Conservation (phyloP, 2,888 invertebrate species). For the Lottia gigantea region DNA sequence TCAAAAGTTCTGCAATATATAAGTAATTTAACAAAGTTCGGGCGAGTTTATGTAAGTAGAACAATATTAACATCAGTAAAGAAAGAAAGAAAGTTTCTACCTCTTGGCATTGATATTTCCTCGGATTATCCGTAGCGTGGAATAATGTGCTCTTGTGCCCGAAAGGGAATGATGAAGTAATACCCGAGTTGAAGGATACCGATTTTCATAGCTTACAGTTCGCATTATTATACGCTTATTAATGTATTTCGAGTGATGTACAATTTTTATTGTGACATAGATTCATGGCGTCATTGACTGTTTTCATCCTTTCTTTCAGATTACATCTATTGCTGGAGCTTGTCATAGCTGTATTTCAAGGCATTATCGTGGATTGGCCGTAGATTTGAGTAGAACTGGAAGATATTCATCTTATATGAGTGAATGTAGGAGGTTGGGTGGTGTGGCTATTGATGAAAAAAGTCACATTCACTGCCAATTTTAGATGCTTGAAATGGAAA, state of each 20-base stretch:
- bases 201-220: too few species aligned
- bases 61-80: neutral
- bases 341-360: neutral
- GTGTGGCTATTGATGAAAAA: neutral
- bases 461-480: neutral
- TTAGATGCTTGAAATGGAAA: too few species aligned
- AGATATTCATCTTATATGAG: neutral
- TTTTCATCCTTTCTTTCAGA: neutral
- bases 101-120: too few species aligned
- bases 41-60: neutral
- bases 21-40: neutral
- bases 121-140: too few species aligned
- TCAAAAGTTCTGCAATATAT: neutral
- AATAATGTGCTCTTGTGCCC: too few species aligned
- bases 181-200: too few species aligned
- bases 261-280: too few species aligned
- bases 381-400: neutral
- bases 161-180: too few species aligned
- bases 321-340: slow-evolving; percentile 2
- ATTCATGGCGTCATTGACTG: neutral
- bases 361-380: neutral
- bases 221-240: too few species aligned
- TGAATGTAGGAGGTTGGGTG: neutral
- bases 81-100: too few species aligned
- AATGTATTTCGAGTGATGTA: too few species aligned